Conservation (phyloP, 2,797 vertebrate species). For the Potorous gilbertii region DNA sequence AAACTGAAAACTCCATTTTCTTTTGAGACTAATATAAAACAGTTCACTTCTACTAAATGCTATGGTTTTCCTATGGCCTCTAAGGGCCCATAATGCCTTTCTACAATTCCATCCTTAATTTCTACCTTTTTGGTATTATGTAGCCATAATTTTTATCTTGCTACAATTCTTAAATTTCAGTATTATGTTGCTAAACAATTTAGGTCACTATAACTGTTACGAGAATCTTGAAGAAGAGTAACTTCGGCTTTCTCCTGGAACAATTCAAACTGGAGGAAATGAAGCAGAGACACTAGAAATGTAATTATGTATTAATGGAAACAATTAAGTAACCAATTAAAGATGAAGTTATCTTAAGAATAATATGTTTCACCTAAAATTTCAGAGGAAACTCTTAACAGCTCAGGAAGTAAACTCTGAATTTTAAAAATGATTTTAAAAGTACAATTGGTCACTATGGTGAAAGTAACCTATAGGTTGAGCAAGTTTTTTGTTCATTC, state of each 20-base stretch:
- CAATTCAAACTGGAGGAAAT: slow-evolving; percentile 35
- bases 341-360: background rate
- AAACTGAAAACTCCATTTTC: no score
- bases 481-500: background rate
- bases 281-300: background rate
- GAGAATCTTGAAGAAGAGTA: background rate
- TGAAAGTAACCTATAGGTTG: background rate
- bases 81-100: background rate
- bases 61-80: slow-evolving; percentile 34
- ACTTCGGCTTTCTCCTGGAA: background rate
- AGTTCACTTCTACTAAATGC: background rate
- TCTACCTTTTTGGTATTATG: slow-evolving; percentile 11
- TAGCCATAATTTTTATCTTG: background rate
- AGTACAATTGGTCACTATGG: background rate
- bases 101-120: slow-evolving; percentile 12
- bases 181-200: background rate
- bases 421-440: slow-evolving; percentile 31
- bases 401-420: background rate
- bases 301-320: background rate
- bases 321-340: slow-evolving; percentile 1
- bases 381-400: background rate
- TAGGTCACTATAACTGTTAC: background rate
- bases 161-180: background rate
- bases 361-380: background rate
- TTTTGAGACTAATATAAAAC: slow-evolving; percentile 28